Conservation (phyloP, 2,888 invertebrate genomes). For the Lithophane ornitopus region DNA sequence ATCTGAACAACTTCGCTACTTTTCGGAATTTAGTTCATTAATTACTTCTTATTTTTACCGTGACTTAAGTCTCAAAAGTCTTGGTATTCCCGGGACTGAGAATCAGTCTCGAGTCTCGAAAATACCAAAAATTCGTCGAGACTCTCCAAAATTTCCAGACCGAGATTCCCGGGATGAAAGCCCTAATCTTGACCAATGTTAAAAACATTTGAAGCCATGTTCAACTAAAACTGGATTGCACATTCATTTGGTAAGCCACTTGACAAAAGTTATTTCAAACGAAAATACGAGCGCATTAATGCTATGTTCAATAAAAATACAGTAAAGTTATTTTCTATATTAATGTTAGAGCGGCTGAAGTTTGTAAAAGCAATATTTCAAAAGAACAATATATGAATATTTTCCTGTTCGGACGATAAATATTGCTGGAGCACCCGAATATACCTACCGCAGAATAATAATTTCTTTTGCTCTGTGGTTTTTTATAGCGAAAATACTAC, state of each 20-base stretch:
- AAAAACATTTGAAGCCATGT: slow-evolving; percentile 1
- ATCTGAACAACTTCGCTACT: no score
- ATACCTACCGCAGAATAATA: slow-evolving; percentile 38
- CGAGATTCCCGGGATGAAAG: no score
- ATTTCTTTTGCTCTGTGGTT: slow-evolving; percentile 35
- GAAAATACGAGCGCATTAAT: slow-evolving; percentile 2
- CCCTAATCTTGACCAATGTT: neutral
- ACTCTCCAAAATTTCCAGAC: no score
- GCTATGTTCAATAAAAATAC: slow-evolving; percentile 31
- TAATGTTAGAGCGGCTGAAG: slow-evolving; percentile 39
- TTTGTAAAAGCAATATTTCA: slow-evolving; percentile 57
- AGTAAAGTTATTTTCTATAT: slow-evolving; percentile 50
- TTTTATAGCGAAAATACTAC: slow-evolving; percentile 24
- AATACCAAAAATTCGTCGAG: no score
- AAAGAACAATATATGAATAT: slow-evolving; percentile 59
- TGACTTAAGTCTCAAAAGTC: no score
- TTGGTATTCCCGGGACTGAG: no score
- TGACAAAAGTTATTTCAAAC: neutral
- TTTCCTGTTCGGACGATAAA: slow-evolving; percentile 57
- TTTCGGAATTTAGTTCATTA: no score
- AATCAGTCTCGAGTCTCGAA: no score
- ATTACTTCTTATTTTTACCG: no score
- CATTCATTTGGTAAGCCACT: slow-evolving; percentile 11
- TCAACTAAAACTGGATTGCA: slow-evolving; percentile 16
- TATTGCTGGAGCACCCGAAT: slow-evolving; percentile 53